phyloP scores from a whole-genome alignment of 2,113 vertebrate genomes.

The Zapornia atra region DNA sequence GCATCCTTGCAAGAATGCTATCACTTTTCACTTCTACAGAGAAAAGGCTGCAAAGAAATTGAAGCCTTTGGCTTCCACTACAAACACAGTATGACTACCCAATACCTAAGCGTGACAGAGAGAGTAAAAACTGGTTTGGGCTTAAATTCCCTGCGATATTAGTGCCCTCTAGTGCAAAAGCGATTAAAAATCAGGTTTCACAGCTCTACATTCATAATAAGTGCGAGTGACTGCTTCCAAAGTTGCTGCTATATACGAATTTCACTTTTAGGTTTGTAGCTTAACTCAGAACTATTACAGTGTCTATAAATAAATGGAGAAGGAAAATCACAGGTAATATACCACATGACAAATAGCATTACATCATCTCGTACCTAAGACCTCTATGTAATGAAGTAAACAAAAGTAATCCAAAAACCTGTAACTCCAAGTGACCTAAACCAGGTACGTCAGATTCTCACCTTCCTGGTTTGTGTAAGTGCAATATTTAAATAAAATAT shows the following conservation, averaged over 20 bases:
- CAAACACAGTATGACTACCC: not conserved
- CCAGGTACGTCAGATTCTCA: not conserved
- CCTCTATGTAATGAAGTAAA: not conserved
- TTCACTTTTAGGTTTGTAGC: not conserved
- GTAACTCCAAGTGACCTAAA: not conserved
- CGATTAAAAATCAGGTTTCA: not conserved
- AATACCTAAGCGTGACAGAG: not conserved
- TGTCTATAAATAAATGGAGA: not conserved
- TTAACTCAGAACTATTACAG: not conserved
- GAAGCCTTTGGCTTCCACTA: not conserved
- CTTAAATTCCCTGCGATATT: constrained; percentile 28
- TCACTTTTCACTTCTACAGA: not conserved
- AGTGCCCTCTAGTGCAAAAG: constrained; percentile 74
- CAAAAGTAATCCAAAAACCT: not conserved
- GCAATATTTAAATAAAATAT: not conserved
- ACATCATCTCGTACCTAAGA: not conserved
- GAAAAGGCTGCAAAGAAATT: not conserved
- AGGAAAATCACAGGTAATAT: not conserved
- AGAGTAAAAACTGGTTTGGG: not conserved
- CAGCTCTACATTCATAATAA: not conserved
- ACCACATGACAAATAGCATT: not conserved
- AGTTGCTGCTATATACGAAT: not conserved
- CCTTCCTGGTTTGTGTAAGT: not conserved
- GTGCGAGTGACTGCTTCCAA: not conserved
- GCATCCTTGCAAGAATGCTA: not conserved